A percentile compares a stretch with the other conserved stretches of the same genome.
These are phyloP conservation scores for Channa argus DNA, from an alignment of 2,113 vertebrate species.

Conservation along the genomic window DNA sequence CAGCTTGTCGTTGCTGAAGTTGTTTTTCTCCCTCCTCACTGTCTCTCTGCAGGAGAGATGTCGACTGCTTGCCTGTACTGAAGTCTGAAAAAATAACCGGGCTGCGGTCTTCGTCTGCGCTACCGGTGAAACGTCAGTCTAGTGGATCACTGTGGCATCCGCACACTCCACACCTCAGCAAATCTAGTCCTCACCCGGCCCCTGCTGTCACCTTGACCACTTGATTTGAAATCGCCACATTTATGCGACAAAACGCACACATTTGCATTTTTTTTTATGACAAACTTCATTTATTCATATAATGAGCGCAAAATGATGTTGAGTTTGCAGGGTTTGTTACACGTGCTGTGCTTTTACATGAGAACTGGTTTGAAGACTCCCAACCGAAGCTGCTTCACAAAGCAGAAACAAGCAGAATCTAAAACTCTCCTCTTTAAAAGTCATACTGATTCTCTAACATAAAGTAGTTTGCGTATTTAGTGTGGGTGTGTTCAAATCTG, in stretches of 20 bases:
- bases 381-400: background rate
- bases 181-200: slow-evolving; percentile 40
- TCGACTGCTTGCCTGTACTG: slow-evolving; percentile 60
- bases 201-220: slow-evolving; percentile 52
- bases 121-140: slow-evolving; percentile 73
- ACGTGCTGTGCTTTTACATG: background rate
- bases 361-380: background rate
- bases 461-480: background rate
- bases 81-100: slow-evolving; percentile 56
- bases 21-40: slow-evolving; percentile 7
- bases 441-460: background rate
- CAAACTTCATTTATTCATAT: too few species aligned
- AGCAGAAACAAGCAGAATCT: fast-evolving
- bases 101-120: slow-evolving; percentile 69
- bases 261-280: background rate
- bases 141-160: slow-evolving; percentile 62
- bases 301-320: too few species aligned
- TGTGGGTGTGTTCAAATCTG: slow-evolving; percentile 12
- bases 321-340: too few species aligned
- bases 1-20: slow-evolving; percentile 47
- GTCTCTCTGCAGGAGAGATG: slow-evolving; percentile 53
- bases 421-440: background rate
- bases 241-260: background rate
- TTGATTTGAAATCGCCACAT: background rate
- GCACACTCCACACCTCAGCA: slow-evolving; percentile 50